These are phyloP conservation scores for Cygnus buccinator DNA, from an alignment of 2,113 vertebrate genomes.

Conservation along the genomic window DNA sequence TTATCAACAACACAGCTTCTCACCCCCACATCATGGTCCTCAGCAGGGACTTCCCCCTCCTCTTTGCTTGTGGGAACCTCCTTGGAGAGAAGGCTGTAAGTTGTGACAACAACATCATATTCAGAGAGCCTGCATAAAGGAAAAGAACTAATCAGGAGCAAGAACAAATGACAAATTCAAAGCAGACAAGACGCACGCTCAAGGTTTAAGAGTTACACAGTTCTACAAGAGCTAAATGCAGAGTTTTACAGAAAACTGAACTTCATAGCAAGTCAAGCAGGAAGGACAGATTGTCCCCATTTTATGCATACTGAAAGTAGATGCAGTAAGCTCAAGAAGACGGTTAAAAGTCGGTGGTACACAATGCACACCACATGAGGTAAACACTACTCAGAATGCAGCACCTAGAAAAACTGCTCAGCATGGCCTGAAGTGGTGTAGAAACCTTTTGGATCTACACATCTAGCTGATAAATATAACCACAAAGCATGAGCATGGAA, in stretches of 20 bases:
- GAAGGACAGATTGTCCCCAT: not conserved
- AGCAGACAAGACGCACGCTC: not conserved
- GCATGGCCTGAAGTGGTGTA: not conserved
- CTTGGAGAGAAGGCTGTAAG: constrained; percentile 90
- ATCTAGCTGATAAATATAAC: not conserved
- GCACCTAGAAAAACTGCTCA: not conserved
- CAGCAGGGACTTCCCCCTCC: constrained; percentile 71
- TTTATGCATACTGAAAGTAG: not conserved
- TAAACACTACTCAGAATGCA: not conserved
- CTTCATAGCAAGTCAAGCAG: not conserved
- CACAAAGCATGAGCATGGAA: not conserved
- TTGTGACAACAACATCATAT: constrained; percentile 93
- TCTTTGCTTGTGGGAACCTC: constrained; percentile 87
- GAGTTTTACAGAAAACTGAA: not conserved
- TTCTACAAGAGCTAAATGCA: not conserved
- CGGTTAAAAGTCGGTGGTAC: not conserved
- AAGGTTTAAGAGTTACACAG: not conserved
- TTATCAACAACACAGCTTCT: not conserved
- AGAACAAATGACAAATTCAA: not conserved
- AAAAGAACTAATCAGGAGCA: not conserved
- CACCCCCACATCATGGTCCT: constrained; percentile 75
- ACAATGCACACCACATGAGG: not conserved
- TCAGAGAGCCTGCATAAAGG: constrained; percentile 81
- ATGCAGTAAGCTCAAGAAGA: not conserved
- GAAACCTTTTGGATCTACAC: not conserved